A percentile compares a stretch with the other conserved stretches of the same genome.
Conservation (phyloP, 2,888 invertebrate genomes). For the Phortica magna region DNA sequence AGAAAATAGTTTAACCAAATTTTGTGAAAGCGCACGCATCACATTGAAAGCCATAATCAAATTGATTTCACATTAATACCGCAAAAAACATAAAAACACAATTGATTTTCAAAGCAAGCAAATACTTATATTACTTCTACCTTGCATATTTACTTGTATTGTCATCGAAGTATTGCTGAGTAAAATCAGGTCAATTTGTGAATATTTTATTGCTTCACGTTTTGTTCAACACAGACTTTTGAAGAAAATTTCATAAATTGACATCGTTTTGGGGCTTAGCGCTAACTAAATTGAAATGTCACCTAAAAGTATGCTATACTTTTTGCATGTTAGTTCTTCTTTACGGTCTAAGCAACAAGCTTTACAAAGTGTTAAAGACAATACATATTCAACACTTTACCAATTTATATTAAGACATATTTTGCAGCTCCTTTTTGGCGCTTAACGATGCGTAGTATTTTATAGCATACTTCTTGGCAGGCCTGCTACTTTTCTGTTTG, state of each 20-base stretch:
- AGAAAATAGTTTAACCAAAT: not conserved
- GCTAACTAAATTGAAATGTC: too few relatives aligned
- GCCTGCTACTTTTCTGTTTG: not conserved
- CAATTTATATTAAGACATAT: too few relatives aligned
- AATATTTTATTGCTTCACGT: not conserved
- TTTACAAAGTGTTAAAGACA: too few relatives aligned
- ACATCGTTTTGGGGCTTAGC: too few relatives aligned
- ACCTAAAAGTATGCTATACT: too few relatives aligned
- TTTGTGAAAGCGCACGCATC: not conserved
- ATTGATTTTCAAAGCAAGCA: constrained; percentile 10
- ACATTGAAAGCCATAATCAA: not conserved
- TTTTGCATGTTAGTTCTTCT: too few relatives aligned
- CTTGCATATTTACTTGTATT: constrained; percentile 1
- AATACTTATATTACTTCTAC: not conserved
- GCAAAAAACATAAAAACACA: not conserved
- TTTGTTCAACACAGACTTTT: not conserved
- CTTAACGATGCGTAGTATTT: not conserved
- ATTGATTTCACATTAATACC: constrained; percentile 4
- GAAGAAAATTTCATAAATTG: too few relatives aligned
- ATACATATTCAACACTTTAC: too few relatives aligned
- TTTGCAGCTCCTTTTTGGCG: too few relatives aligned
- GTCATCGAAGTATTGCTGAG: not conserved
- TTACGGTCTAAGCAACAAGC: too few relatives aligned
- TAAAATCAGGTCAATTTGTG: constrained; percentile 17
- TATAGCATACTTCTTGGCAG: not conserved